Base-by-base conservation (phyloP, 1,140 invertebrate species). In the Brachionus calyciflorus region DNA sequence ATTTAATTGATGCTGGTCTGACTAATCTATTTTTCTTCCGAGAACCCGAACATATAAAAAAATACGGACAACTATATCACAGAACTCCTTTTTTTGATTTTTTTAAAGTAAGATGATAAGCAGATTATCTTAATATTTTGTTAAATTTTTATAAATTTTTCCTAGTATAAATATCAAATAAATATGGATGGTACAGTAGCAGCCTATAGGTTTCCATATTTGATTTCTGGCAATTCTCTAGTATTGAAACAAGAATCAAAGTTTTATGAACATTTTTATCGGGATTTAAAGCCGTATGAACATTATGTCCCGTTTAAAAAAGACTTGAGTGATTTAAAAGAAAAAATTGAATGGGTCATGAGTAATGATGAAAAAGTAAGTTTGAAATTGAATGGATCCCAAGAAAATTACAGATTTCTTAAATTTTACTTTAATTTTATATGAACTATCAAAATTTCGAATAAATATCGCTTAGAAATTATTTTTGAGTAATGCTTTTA, bases 11-110 rank as follows among this genome's bases (percentile, higher is more conserved):
- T 87, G 94, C 89, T 10, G 93, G 92, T 0, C 87, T 98, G 4
- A 98, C 94, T 3, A 94, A 96, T 83, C 96, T 97, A 84, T 98
- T 98, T 82, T 98, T 98, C 86, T 98, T 93, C 82, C 88, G 89
- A 76, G 89, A 96, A 81, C 88, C 93, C 84, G 90, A 92, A 82
- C 83, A 89, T 60, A 88, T 84, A 79, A 81, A 49, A 30, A 49
- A 90, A 82, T 94, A 95, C 88, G 93, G 93, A 24, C 91, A 92
- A 24, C 90, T 90, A 81, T 88, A 89, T 76, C 89, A 89, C 46
- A 90, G 92, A 81, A 88, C 94, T 78, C 93, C 93, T 12, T 96
- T 98, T 83, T 95, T 93, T 85, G 89, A 93, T 78, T 98, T 97
- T 86, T 97, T 96, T 86, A 89, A 94, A 88, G 94, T 96, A 87